A percentile compares a stretch with the other conserved stretches of the same genome.
Evolutionary conservation across 1,140 invertebrate species (phyloP).

Genomic region (Bathynomus jamesi): DNA sequence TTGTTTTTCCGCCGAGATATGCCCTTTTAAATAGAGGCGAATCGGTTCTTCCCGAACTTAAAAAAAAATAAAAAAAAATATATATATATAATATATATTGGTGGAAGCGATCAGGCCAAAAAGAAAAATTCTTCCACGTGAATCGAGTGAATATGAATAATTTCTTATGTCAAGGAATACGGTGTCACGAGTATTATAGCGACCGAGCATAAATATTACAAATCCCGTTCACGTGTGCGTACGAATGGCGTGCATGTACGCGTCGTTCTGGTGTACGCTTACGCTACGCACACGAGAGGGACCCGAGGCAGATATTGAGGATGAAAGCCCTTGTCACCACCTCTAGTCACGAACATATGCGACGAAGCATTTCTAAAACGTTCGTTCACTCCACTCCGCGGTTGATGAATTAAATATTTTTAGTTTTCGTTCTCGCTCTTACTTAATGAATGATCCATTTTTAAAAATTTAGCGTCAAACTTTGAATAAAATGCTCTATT

Average conservation of each 20-base stretch:
- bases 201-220: background rate
- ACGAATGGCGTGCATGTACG: background rate
- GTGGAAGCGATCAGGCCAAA: too few relatives aligned
- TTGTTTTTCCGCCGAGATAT: too few relatives aligned
- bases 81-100: too few relatives aligned
- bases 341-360: background rate
- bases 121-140: too few relatives aligned
- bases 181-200: background rate
- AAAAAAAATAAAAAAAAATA: too few relatives aligned
- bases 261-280: background rate
- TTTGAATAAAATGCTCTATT: background rate
- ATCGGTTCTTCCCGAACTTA: too few relatives aligned
- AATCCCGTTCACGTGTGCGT: background rate
- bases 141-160: background rate
- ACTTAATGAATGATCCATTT: background rate
- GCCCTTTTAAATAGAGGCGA: too few relatives aligned
- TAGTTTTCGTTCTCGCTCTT: background rate
- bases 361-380: background rate
- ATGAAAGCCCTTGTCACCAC: background rate
- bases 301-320: background rate
- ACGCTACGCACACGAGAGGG: background rate
- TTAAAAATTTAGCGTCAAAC: background rate
- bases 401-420: background rate
- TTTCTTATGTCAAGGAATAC: background rate
- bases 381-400: background rate